Conservation (phyloP, 2,113 vertebrate species). For the Ranitomeya variabilis region DNA sequence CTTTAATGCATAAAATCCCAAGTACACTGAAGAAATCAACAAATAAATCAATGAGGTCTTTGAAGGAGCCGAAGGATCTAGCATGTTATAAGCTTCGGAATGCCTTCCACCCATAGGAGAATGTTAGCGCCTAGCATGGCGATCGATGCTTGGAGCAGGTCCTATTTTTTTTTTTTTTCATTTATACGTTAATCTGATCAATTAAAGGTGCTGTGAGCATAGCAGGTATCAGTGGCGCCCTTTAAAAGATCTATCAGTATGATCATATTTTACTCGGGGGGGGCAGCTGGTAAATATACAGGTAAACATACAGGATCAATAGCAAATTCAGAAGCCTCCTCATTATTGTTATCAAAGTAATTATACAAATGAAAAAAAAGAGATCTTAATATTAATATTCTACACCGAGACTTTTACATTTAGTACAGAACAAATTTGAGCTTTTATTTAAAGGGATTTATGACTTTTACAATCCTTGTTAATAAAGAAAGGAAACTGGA, state of each 20-base stretch:
- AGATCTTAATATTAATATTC: neutral
- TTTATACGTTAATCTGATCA: neutral
- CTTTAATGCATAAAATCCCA: conserved; percentile 27
- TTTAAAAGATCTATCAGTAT: neutral
- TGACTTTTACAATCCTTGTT: neutral
- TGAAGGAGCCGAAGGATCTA: neutral
- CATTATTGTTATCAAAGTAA: neutral
- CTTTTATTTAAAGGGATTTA: neutral
- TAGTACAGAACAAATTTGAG: neutral
- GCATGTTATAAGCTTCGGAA: neutral
- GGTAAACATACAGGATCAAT: neutral
- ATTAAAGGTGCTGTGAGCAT: conserved; percentile 12
- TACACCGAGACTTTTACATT: neutral
- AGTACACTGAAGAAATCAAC: conserved; percentile 13
- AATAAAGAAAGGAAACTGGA: neutral
- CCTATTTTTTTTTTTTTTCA: neutral
- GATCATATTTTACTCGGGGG: neutral
- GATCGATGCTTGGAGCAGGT: neutral
- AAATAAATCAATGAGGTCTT: conserved; percentile 26
- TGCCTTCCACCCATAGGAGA: neutral
- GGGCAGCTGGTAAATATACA: neutral
- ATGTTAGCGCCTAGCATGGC: neutral
- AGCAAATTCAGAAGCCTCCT: neutral
- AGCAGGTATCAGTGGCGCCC: neutral
- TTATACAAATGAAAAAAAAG: neutral